These are phyloP conservation scores for Meiosimyza platycephala DNA, from an alignment of 2,888 invertebrate genomes.

Conservation along the genomic window DNA sequence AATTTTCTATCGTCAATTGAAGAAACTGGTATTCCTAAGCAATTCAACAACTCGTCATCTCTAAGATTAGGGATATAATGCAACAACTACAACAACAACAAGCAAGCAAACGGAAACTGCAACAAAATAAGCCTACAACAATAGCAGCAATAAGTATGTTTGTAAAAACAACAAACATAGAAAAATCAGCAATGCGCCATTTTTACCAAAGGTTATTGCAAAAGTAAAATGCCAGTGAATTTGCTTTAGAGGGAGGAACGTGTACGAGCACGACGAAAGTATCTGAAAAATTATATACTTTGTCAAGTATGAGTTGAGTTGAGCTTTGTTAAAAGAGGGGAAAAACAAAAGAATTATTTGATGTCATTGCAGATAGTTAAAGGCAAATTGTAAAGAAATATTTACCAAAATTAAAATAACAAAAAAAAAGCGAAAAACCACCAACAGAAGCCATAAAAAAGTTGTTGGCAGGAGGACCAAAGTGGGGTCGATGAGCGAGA, in stretches of 20 bases:
- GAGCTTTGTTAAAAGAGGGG: constrained; percentile 3
- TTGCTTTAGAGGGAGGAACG: no score
- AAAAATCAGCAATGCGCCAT: constrained; percentile 62
- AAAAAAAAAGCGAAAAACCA: no score
- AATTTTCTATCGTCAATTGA: no score
- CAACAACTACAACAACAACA: constrained; percentile 1
- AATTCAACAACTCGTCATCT: no score
- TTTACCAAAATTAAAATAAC: no score
- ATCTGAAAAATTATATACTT: neutral
- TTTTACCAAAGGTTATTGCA: constrained; percentile 48
- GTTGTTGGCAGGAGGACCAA: no score
- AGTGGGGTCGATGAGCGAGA: no score
- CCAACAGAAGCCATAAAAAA: no score
- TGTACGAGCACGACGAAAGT: no score
- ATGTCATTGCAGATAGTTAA: constrained; percentile 22
- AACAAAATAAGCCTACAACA: constrained; percentile 22
- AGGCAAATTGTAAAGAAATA: no score
- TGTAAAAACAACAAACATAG: constrained; percentile 31
- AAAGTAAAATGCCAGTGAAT: no score
- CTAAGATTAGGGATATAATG: neutral
- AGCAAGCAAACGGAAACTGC: neutral
- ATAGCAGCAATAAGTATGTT: constrained; percentile 4
- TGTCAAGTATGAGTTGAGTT: constrained; percentile 14
- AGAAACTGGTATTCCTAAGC: no score
- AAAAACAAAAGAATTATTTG: constrained; percentile 15